Base-by-base conservation (phyloP, 2,113 vertebrate genomes). In the Pseudolaguvia tuberculata region DNA sequence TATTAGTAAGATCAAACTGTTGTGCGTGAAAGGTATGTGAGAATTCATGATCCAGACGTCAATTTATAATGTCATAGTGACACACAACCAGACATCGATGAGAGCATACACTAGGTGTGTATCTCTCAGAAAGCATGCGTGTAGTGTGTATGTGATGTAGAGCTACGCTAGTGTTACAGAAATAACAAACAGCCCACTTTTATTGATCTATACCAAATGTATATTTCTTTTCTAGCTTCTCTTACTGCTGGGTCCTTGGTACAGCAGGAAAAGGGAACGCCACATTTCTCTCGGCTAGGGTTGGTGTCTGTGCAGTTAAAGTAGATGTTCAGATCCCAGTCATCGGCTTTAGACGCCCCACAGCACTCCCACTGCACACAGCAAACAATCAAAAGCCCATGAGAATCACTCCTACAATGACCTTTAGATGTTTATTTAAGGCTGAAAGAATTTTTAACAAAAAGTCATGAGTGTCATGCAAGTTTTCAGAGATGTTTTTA, bases 261-360 rank as follows among this genome's bases (percentile, higher is more conserved):
- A 77, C 96, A 99, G 87, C 96, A 99, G 76, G 97, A 99, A 85
- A 98, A 99, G 0, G 96, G 96, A 63, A 98, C 96, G 0, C 96
- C 96, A 11, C 96, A 99, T 78, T 95, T 94, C 80, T 99, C 96
- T 77, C 96, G 89, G 78, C 96, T 98, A 18, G 94, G 94, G 0
- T 99, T 99, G 79, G 86, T 91, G 45, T 97, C 94, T 5, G 95
- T 98, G 85, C 97, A 99, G 87, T 99, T 99, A 85, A 99, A 98
- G 80, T 99, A 99, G 88, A 98, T 94, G 88, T 99, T 99, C 74
- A 97, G 92, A 89, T 99, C 94, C 96, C 96, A 98, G 85, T 99
- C 96, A 63, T 96, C 93, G 0, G 96, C 93, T 85, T 93, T 93
- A 77, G 97, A 97, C 21, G 96, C 96, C 23, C 96, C 96, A 73